A percentile compares a stretch with the other conserved stretches of the same genome.
phyloP scores from a whole-genome alignment of 2,888 invertebrate species.

The Priocnemis perturbator region DNA sequence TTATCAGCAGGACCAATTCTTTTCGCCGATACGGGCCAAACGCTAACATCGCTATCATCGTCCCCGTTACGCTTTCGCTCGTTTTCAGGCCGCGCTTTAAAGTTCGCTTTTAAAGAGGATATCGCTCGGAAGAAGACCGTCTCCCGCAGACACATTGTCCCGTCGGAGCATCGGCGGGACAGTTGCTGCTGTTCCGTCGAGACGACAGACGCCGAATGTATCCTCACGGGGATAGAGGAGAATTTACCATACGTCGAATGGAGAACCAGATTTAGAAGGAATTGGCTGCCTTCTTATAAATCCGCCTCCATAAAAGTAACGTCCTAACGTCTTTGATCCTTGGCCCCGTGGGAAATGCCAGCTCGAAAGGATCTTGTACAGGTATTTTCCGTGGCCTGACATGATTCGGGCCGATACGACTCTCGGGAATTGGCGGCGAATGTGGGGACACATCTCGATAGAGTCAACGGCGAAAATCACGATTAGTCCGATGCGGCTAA shows the following conservation, averaged over 20 bases:
- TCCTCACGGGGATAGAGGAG: slow-evolving; percentile 23
- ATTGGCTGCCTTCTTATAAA: slow-evolving; percentile 26
- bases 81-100: slow-evolving; percentile 4
- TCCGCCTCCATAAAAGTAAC: slow-evolving; percentile 16
- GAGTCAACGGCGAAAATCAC: not conserved
- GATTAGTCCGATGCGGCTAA: not conserved
- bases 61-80: no score
- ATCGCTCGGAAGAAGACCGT: not conserved
- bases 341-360: slow-evolving; percentile 8
- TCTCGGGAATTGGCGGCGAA: slow-evolving; percentile 1
- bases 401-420: slow-evolving; percentile 9
- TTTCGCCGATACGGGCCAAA: no score
- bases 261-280: slow-evolving; percentile 11
- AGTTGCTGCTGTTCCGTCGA: not conserved
- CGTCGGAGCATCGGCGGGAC: no score
- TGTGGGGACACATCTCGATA: slow-evolving; percentile 2
- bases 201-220: slow-evolving; percentile 18
- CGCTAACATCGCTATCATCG: no score
- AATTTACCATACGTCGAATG: slow-evolving; percentile 14
- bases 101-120: slow-evolving; percentile 18
- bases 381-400: slow-evolving; percentile 12
- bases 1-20: no score
- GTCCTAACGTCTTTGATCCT: slow-evolving; percentile 30
- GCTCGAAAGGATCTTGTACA: not conserved
- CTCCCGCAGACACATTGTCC: no score